Percentiles rank a stretch among this genome's conserved stretches.
phyloP scores from a whole-genome alignment of 1,140 invertebrate species.

The Drosophila ficusphila region DNA sequence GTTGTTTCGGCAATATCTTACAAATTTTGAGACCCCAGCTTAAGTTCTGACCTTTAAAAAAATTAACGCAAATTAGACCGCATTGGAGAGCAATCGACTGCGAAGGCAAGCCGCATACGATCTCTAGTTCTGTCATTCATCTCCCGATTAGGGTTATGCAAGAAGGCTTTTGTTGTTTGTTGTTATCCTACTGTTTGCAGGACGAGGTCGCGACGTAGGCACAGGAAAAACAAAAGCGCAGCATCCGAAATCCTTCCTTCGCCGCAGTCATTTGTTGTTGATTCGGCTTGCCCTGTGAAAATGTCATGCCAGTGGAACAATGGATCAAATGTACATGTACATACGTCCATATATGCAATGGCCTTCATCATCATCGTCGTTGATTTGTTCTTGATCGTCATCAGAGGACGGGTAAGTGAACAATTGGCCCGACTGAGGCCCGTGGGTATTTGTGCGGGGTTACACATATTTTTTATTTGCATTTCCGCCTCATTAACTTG shows the following conservation, averaged over 20 bases:
- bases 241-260: conserved; percentile 45
- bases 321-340: conserved; percentile 27
- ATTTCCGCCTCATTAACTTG: conserved; percentile 72
- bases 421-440: conserved; percentile 56
- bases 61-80: conserved; percentile 1
- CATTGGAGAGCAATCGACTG: neutral
- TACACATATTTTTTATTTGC: conserved; percentile 56
- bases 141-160: conserved; percentile 3
- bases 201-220: conserved; percentile 24
- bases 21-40: too few species aligned
- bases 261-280: conserved; percentile 40
- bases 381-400: conserved; percentile 38
- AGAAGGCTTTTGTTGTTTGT: conserved; percentile 34
- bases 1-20: too few species aligned
- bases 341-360: neutral
- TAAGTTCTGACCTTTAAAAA: neutral
- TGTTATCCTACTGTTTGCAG: conserved; percentile 39
- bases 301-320: conserved; percentile 61
- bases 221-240: conserved; percentile 74
- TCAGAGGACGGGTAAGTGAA: conserved; percentile 58
- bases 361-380: conserved; percentile 17
- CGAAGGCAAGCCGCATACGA: neutral
- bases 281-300: conserved; percentile 38
- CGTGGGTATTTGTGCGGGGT: conserved; percentile 9
- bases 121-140: neutral